phyloP scores from a whole-genome alignment of 2,888 invertebrate genomes.

The Oscheius sp. region DNA sequence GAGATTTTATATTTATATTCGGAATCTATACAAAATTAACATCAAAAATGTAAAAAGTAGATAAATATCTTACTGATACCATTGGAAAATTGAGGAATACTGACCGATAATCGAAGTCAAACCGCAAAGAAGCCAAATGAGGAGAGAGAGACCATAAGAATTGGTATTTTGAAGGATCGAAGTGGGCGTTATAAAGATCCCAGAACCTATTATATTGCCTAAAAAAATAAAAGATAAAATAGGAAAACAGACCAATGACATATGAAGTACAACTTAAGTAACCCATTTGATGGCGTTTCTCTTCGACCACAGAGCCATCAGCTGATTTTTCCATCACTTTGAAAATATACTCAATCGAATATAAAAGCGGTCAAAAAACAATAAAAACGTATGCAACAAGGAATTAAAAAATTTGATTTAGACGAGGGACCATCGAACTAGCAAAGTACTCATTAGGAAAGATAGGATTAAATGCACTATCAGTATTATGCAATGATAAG shows the following conservation, averaged over 20 bases:
- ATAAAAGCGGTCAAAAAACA: no score
- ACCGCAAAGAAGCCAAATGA: conserved; percentile 83
- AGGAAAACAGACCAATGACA: conserved; percentile 48
- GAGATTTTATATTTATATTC: no score
- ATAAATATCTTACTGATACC: not conserved
- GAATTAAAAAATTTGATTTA: no score
- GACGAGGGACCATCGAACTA: no score
- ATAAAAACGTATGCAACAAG: no score
- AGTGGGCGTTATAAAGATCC: conserved; percentile 62
- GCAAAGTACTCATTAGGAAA: no score
- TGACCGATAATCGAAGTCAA: conserved; percentile 82
- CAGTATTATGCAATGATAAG: no score
- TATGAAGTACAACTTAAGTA: conserved; percentile 52
- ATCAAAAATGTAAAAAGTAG: no score
- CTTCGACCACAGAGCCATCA: not conserved
- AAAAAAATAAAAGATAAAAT: conserved; percentile 21
- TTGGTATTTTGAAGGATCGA: conserved; percentile 63
- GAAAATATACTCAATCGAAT: no score
- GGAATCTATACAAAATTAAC: no score
- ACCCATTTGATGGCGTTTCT: conserved; percentile 50
- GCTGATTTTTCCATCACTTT: no score
- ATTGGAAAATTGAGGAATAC: conserved; percentile 8
- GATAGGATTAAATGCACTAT: no score
- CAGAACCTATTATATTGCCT: conserved; percentile 62
- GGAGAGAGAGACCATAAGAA: conserved; percentile 80